Conservation (phyloP, 2,888 invertebrate genomes). For the Tolmerus cingulatus region DNA sequence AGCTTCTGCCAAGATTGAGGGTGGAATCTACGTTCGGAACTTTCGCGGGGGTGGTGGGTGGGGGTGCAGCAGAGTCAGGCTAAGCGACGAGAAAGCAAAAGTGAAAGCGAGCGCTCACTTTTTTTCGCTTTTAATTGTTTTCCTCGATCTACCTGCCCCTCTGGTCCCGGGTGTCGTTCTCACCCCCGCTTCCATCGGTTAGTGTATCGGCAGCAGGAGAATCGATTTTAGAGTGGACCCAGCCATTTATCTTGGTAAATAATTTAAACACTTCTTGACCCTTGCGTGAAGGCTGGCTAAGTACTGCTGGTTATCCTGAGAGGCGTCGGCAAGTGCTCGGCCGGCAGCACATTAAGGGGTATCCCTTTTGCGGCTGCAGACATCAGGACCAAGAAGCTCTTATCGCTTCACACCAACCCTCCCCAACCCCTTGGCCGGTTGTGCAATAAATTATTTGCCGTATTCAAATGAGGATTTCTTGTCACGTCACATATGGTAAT, state of each 20-base stretch:
- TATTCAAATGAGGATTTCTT: constrained; percentile 53
- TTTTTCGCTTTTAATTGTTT: constrained; percentile 40
- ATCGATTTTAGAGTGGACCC: constrained; percentile 32
- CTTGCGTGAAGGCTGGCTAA: constrained; percentile 38
- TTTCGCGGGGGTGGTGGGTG: neutral
- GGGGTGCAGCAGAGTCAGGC: neutral
- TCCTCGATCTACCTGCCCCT: neutral
- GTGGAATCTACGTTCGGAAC: neutral
- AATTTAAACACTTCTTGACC: constrained; percentile 48
- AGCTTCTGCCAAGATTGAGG: constrained; percentile 14
- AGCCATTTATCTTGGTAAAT: constrained; percentile 48
- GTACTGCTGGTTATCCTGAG: constrained; percentile 32
- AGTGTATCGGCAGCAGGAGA: neutral
- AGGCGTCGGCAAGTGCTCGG: constrained; percentile 25
- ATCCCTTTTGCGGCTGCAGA: constrained; percentile 23
- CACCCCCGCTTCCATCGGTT: neutral
- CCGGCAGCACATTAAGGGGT: constrained; percentile 29
- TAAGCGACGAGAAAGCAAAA: constrained; percentile 2
- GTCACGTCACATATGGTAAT: constrained; percentile 55
- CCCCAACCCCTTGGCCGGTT: neutral
- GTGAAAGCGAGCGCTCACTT: constrained; percentile 31
- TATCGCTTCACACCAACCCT: constrained; percentile 38
- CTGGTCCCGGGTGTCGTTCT: neutral
- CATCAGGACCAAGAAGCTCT: constrained; percentile 21
- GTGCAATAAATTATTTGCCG: constrained; percentile 48